Percentiles rank a stretch among this genome's conserved stretches.
These are phyloP conservation scores for Brenthis daphne DNA, from an alignment of 2,888 invertebrate species.

Conservation along the genomic window DNA sequence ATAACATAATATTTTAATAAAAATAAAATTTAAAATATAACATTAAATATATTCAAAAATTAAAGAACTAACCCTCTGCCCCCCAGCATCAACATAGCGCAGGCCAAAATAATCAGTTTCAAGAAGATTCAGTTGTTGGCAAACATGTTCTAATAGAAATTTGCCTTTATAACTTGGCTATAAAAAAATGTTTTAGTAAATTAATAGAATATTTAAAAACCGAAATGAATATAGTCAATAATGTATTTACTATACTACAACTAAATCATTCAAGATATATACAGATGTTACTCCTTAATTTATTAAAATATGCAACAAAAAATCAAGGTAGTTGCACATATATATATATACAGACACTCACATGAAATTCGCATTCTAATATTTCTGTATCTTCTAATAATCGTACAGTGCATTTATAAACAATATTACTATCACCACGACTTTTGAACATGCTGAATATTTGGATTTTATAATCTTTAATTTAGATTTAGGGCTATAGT, in stretches of 20 bases:
- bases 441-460: conserved; percentile 79
- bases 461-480: conserved; percentile 10
- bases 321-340: neutral
- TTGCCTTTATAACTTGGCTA: conserved; percentile 95
- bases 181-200: conserved; percentile 51
- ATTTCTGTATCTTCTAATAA: conserved; percentile 95
- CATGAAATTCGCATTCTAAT: conserved; percentile 95
- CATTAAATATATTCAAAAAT: neutral
- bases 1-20: conserved; percentile 32
- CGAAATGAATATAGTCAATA: no score
- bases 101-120: conserved; percentile 98
- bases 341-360: conserved; percentile 50
- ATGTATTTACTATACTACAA: neutral
- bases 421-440: conserved; percentile 91
- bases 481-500: neutral
- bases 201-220: neutral
- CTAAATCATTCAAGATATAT: neutral
- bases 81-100: conserved; percentile 93
- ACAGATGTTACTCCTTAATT: neutral
- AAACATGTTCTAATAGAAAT: conserved; percentile 94
- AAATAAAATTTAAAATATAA: conserved; percentile 19
- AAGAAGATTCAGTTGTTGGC: conserved; percentile 93
- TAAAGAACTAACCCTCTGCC: conserved; percentile 89
- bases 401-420: conserved; percentile 93
- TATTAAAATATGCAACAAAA: neutral